Percentiles rank a stretch among this genome's conserved stretches.
Evolutionary conservation across 2,113 vertebrate genomes (phyloP).

Genomic region (Pleuronectes platessa): DNA sequence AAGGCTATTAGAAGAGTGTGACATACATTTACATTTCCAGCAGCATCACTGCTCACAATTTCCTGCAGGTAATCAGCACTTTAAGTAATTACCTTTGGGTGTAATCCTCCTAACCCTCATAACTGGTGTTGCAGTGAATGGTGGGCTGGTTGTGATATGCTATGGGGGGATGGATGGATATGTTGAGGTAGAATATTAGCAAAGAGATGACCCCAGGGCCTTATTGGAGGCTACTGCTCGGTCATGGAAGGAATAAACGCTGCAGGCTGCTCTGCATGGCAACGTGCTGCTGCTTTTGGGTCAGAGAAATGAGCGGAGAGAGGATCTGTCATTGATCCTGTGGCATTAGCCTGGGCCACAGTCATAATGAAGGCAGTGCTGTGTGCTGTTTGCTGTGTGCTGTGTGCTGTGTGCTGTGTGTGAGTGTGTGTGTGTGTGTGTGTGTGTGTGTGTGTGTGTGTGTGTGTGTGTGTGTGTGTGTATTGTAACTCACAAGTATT

Average conservation of each 20-base stretch:
- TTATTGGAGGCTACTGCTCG: constrained; percentile 56
- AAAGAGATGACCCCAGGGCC: constrained; percentile 47
- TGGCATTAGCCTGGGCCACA: constrained; percentile 67
- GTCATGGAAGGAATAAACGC: constrained; percentile 63
- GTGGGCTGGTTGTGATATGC: constrained; percentile 27
- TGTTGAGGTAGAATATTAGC: constrained; percentile 46
- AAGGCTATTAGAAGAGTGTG: constrained; percentile 15
- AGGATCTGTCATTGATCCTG: constrained; percentile 73
- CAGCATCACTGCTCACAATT: constrained; percentile 35
- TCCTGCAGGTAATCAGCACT: constrained; percentile 63
- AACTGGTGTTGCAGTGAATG: constrained; percentile 40
- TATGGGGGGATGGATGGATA: constrained; percentile 16
- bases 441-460: too few relatives aligned
- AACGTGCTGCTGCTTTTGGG: constrained; percentile 63
- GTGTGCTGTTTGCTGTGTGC: constrained; percentile 12
- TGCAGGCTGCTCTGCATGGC: constrained; percentile 53
- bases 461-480: constrained; percentile 4
- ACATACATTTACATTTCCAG: constrained; percentile 40
- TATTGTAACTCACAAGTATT: constrained; percentile 45
- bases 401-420: background rate
- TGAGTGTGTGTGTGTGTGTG: constrained; percentile 13
- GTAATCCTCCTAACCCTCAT: constrained; percentile 43
- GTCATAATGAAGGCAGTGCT: constrained; percentile 60
- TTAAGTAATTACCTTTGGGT: constrained; percentile 55
- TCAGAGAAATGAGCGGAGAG: constrained; percentile 46